A percentile compares a stretch with the other conserved stretches of the same genome.
Conservation (phyloP, 1,140 invertebrate species). For the Drosophila novamexicana region DNA sequence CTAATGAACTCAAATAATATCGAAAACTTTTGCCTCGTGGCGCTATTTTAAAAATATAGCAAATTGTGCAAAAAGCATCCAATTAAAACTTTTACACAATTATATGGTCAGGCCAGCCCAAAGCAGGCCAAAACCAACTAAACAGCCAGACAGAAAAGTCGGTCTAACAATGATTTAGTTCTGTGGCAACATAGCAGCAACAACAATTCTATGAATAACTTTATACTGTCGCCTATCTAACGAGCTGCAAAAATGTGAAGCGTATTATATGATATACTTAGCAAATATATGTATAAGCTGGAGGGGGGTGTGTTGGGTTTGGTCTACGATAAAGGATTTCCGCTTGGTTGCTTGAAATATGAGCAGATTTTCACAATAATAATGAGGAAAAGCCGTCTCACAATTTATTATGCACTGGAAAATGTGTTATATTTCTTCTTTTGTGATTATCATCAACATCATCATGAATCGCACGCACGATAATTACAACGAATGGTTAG, state of each 20-base stretch:
- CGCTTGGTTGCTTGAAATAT: slow-evolving; percentile 79
- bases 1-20: slow-evolving; percentile 32
- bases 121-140: slow-evolving; percentile 16
- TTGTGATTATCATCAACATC: slow-evolving; percentile 54
- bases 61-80: slow-evolving; percentile 79
- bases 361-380: slow-evolving; percentile 68
- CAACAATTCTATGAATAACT: slow-evolving; percentile 49
- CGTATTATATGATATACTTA: slow-evolving; percentile 24
- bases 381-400: slow-evolving; percentile 39
- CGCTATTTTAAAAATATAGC: slow-evolving; percentile 31
- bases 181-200: slow-evolving; percentile 15
- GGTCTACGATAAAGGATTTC: slow-evolving; percentile 67
- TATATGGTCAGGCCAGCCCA: slow-evolving; percentile 44
- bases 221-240: slow-evolving; percentile 75
- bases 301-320: background rate
- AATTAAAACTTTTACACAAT: slow-evolving; percentile 78
- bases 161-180: slow-evolving; percentile 49
- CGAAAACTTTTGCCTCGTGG: slow-evolving; percentile 17
- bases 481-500: slow-evolving; percentile 51
- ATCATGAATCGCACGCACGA: slow-evolving; percentile 50
- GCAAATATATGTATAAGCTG: slow-evolving; percentile 23
- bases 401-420: slow-evolving; percentile 66
- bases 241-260: slow-evolving; percentile 74
- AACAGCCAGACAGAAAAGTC: slow-evolving; percentile 56
- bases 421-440: slow-evolving; percentile 65